Percentiles rank a stretch among this genome's conserved stretches.
Conservation (phyloP, 2,797 vertebrate species). For the Aythya fuligula region DNA sequence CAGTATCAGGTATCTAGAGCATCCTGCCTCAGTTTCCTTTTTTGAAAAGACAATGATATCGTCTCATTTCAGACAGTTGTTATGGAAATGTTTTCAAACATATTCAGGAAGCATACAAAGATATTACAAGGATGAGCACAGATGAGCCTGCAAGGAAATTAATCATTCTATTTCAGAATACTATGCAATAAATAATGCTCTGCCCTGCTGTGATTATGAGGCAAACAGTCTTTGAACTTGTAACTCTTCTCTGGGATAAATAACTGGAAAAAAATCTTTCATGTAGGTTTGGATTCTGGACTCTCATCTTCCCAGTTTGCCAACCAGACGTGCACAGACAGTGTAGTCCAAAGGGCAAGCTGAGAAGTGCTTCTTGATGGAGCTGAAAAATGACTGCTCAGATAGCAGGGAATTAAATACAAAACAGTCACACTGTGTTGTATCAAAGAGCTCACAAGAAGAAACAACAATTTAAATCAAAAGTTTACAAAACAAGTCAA, state of each 20-base stretch:
- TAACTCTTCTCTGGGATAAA: neutral
- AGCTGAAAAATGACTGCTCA: neutral
- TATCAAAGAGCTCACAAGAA: neutral
- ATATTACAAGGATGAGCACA: neutral
- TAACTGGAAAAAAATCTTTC: neutral
- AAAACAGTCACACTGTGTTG: neutral
- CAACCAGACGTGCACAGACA: neutral
- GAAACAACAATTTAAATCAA: neutral
- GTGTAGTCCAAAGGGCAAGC: neutral
- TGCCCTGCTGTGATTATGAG: neutral
- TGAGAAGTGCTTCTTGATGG: neutral
- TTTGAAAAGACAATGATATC: neutral
- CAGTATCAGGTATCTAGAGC: neutral
- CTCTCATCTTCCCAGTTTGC: neutral
- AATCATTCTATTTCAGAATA: conserved; percentile 1
- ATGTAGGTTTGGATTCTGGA: neutral
- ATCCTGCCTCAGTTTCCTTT: neutral
- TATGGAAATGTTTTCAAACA: neutral
- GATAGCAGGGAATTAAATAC: neutral
- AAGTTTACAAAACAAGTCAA: neutral
- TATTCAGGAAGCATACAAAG: neutral
- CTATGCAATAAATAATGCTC: neutral
- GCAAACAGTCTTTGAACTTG: neutral
- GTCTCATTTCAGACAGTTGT: neutral
- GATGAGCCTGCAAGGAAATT: conserved; percentile 2